Evolutionary conservation across 2,888 invertebrate species (phyloP).

Genomic region (Dasysyrphus tricinctus): DNA sequence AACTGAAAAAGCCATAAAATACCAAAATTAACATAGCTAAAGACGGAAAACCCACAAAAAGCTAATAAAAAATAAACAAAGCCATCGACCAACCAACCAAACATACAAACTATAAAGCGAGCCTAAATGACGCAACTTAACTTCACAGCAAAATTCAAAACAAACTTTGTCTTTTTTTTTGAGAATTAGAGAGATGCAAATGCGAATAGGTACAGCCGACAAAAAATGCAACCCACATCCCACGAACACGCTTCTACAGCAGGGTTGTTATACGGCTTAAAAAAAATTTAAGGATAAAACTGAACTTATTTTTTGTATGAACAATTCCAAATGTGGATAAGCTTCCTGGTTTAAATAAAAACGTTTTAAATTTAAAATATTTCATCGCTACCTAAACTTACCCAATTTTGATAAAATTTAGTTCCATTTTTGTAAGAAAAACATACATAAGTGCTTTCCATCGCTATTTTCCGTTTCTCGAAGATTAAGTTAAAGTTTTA

Average conservation of each 20-base stretch:
- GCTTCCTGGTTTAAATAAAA: too few relatives aligned
- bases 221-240: constrained; percentile 66
- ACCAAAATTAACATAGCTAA: constrained; percentile 33
- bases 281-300: too few relatives aligned
- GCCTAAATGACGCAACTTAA: constrained; percentile 60
- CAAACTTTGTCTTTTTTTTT: constrained; percentile 39
- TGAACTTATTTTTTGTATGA: too few relatives aligned
- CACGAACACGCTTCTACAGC: constrained; percentile 28
- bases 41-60: constrained; percentile 30
- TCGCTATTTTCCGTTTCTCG: too few relatives aligned
- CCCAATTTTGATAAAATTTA: too few relatives aligned
- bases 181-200: constrained; percentile 53
- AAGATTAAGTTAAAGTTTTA: too few relatives aligned
- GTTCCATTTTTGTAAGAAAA: too few relatives aligned
- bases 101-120: constrained; percentile 30
- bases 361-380: too few relatives aligned
- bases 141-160: constrained; percentile 54
- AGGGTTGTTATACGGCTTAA: not conserved
- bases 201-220: constrained; percentile 11
- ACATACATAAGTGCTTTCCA: too few relatives aligned
- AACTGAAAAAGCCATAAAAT: constrained; percentile 53
- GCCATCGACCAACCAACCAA: constrained; percentile 29
- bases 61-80: constrained; percentile 2
- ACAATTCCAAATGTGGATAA: too few relatives aligned
- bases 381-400: too few relatives aligned